Conservation (phyloP, 2,888 invertebrate species). For the Scaptomyza flava region DNA sequence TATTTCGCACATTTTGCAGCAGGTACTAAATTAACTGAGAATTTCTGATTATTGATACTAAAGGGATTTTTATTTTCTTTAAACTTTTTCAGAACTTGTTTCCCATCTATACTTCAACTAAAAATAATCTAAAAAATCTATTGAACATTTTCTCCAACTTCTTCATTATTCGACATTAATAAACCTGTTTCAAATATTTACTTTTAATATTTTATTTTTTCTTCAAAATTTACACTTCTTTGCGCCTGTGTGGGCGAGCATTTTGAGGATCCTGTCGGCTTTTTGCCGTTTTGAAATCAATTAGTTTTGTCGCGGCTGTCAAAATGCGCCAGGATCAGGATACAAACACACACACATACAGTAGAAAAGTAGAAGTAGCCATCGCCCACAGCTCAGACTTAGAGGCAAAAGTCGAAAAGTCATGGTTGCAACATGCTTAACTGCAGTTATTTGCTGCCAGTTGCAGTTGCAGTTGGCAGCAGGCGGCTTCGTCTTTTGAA, state of each 20-base stretch:
- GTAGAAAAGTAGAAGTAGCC: slow-evolving; percentile 11
- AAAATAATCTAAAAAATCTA: too few relatives aligned
- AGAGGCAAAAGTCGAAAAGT: slow-evolving; percentile 51
- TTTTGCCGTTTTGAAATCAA: slow-evolving; percentile 83
- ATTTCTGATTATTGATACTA: slow-evolving; percentile 10
- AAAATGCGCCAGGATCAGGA: slow-evolving; percentile 72
- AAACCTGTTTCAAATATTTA: too few relatives aligned
- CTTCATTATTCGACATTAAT: too few relatives aligned
- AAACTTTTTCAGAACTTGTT: too few relatives aligned
- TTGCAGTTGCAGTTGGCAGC: slow-evolving; percentile 18
- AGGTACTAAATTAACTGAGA: slow-evolving; percentile 6
- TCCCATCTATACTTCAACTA: background rate
- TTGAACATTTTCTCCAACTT: too few relatives aligned
- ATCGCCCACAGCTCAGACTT: slow-evolving; percentile 1
- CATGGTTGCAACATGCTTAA: slow-evolving; percentile 39
- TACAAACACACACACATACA: slow-evolving; percentile 8
- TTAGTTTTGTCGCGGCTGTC: slow-evolving; percentile 84
- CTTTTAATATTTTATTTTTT: background rate
- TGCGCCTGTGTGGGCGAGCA: slow-evolving; percentile 56
- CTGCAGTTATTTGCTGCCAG: slow-evolving; percentile 24
- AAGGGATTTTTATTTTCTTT: slow-evolving; percentile 1
- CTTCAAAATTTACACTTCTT: slow-evolving; percentile 11
- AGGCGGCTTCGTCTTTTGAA: slow-evolving; percentile 47
- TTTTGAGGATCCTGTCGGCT: slow-evolving; percentile 64
- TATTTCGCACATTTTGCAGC: slow-evolving; percentile 8